Base-by-base conservation (phyloP, 1,140 invertebrate species). In the Lycorma delicatula region DNA sequence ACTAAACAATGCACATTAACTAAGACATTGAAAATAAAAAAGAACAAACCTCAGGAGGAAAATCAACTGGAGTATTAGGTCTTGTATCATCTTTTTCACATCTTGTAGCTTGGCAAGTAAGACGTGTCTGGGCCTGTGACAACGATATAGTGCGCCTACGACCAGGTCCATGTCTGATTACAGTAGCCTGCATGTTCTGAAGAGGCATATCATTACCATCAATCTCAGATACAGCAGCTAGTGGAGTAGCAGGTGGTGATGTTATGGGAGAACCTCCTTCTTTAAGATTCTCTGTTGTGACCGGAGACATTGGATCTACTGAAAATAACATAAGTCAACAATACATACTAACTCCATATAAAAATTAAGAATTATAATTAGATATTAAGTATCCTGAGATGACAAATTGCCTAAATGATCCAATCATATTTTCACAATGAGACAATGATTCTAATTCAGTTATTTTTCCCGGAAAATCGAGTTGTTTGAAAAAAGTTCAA, bases 191-290 rank as follows among this genome's bases (percentile, higher is more conserved):
- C 26, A 16, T 52, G 13, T 25, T 31, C 16, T 29, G 28, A 27
- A 26, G 55, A 9, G 41, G 12, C 25, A 44, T 31, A 31, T 46
- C 22, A 58, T 49, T 64, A 70, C n/a, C n/a, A n/a, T n/a, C n/a
- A n/a, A n/a, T n/a, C n/a, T 58, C 48, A 5, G 5, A 9, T 31
- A 72, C 69, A 50, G 67, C 60, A 34, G 73, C 69, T 29, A 73
- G 68, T 3, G 81, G 79, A 36, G 80, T 81, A 13, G 79, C 75
- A 12, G 80, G 79, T 27, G 81, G 81, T 12, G 80, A 80, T 3
- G 74, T 78, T 29, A 81, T 69, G 4, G 78, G 77, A 2, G 78
- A 79, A 44, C 67, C 73, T 13, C 31, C 31, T 9, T n/a, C 31
- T 16, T 73, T 70, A 44, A 72, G 70, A 56, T 76, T 74, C 68